Evolutionary conservation across 2,888 invertebrate species (phyloP).

Genomic region (Dorcus hopei): DNA sequence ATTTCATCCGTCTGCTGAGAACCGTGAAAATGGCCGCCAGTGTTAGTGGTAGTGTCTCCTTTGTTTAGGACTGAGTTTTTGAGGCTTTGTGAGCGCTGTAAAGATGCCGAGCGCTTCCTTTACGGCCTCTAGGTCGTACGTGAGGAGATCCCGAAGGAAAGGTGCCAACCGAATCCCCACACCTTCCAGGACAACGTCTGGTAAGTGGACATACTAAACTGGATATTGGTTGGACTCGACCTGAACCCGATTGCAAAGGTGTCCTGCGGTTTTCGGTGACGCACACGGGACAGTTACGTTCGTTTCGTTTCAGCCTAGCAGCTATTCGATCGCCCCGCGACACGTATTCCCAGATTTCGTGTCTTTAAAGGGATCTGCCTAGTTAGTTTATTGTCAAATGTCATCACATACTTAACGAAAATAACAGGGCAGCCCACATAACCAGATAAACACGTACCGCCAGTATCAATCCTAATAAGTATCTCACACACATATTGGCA

Average conservation of each 20-base stretch:
- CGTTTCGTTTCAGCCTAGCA: neutral
- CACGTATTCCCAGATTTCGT: too few relatives aligned
- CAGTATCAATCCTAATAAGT: slow-evolving; percentile 18
- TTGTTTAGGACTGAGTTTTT: slow-evolving; percentile 68
- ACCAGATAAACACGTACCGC: slow-evolving; percentile 30
- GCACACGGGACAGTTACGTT: too few relatives aligned
- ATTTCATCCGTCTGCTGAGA: slow-evolving; percentile 49
- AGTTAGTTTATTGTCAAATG: slow-evolving; percentile 34
- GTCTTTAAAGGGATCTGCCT: slow-evolving; percentile 30
- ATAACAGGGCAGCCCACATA: slow-evolving; percentile 41
- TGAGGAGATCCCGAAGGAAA: slow-evolving; percentile 88
- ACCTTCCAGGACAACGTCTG: slow-evolving; percentile 77
- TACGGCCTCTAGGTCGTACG: slow-evolving; percentile 88
- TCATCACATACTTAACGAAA: slow-evolving; percentile 36
- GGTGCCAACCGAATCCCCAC: slow-evolving; percentile 82
- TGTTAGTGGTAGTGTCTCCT: slow-evolving; percentile 77
- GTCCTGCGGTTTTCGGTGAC: neutral
- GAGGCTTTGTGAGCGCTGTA: slow-evolving; percentile 41
- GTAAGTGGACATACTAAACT: slow-evolving; percentile 55
- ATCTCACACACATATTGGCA: neutral
- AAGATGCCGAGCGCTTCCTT: slow-evolving; percentile 95
- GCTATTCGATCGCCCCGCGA: too few relatives aligned
- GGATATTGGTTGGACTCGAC: slow-evolving; percentile 25
- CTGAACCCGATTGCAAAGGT: slow-evolving; percentile 7
- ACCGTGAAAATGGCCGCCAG: slow-evolving; percentile 80